These are phyloP conservation scores for Chloroceryle amazona DNA, from an alignment of 2,797 vertebrate species.

Conservation along the genomic window DNA sequence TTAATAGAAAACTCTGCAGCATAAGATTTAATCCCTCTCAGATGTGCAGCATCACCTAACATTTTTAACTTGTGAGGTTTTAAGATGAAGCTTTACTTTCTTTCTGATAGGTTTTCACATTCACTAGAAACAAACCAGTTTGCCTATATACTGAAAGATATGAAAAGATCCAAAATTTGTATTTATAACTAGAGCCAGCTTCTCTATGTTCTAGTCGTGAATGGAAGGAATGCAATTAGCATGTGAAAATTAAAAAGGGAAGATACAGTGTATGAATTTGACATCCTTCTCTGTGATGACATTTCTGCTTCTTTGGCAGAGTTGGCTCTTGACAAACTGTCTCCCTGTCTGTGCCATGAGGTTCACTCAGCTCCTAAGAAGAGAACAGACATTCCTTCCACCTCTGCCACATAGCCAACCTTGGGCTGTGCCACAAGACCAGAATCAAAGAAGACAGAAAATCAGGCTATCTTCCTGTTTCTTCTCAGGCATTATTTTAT, in stretches of 20 bases:
- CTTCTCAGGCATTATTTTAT: background rate
- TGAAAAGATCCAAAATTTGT: background rate
- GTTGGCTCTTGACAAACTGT: background rate
- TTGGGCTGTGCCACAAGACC: rapidly evolving
- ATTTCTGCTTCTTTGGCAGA: background rate
- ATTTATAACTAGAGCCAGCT: background rate
- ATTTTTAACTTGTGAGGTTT: background rate
- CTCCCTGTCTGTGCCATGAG: background rate
- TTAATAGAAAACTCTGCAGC: background rate
- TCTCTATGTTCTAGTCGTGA: background rate
- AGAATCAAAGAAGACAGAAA: background rate
- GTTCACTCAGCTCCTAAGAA: background rate
- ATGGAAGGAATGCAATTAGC: slow-evolving; percentile 14
- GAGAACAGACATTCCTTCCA: background rate
- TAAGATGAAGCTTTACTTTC: background rate
- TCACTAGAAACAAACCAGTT: background rate
- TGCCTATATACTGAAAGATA: background rate
- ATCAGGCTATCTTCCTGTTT: background rate
- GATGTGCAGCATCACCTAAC: background rate
- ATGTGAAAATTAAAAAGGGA: slow-evolving; percentile 12
- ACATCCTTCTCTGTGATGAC: background rate
- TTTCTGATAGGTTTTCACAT: background rate
- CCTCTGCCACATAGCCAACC: background rate
- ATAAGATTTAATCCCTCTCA: background rate
- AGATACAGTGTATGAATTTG: background rate